Evolutionary conservation across 92 coral and sea anemone species (phyloP).

Genomic region (Diadumene lineata): DNA sequence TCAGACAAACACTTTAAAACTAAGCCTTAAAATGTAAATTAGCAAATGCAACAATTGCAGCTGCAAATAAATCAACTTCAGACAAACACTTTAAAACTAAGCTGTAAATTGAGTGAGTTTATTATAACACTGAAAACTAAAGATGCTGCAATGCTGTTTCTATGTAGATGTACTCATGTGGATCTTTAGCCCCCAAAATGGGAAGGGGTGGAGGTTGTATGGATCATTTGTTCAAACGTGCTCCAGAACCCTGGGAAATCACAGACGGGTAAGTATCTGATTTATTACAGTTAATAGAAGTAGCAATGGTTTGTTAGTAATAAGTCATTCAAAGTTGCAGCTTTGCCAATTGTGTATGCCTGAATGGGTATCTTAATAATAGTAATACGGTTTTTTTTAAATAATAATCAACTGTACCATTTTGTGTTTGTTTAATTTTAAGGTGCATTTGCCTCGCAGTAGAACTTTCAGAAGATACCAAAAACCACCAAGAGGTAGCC

Average conservation of each 20-base stretch:
- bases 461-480: slow-evolving; percentile 73
- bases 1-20: too few species aligned
- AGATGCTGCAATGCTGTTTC: too few species aligned
- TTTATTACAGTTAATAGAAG: too few species aligned
- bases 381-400: background rate
- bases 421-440: background rate
- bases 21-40: too few species aligned
- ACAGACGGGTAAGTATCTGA: slow-evolving; percentile 83
- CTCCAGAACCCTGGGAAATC: slow-evolving; percentile 96
- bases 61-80: too few species aligned
- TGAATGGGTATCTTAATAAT: background rate
- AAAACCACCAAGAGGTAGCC: slow-evolving; percentile 62
- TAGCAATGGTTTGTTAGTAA: too few species aligned
- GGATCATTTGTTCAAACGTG: slow-evolving; percentile 85
- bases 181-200: slow-evolving; percentile 98
- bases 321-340: too few species aligned
- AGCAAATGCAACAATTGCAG: too few species aligned
- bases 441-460: slow-evolving; percentile 89
- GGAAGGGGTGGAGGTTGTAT: slow-evolving; percentile 97
- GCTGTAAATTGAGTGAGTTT: too few species aligned
- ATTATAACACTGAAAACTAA: too few species aligned
- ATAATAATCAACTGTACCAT: background rate
- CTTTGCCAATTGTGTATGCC: too few species aligned
- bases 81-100: too few species aligned
- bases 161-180: slow-evolving; percentile 97